phyloP scores from a whole-genome alignment of 2,797 vertebrate genomes.

The Lacerta bilineata region DNA sequence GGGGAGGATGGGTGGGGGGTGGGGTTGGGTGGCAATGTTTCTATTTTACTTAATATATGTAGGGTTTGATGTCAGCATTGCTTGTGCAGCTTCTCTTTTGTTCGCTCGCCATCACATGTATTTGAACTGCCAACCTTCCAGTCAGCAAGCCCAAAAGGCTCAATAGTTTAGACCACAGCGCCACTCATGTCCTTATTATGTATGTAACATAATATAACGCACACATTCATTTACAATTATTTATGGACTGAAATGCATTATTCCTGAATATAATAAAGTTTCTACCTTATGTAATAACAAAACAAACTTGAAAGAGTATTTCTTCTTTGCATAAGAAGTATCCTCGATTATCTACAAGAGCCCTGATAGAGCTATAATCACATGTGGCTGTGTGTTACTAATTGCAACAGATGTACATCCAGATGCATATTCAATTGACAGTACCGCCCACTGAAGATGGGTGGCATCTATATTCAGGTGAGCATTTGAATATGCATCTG shows the following conservation, averaged over 20 bases:
- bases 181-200: no score
- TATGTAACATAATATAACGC: slow-evolving; percentile 31
- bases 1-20: no score
- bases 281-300: slow-evolving; percentile 3
- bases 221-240: slow-evolving; percentile 18
- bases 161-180: no score
- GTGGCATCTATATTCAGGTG: background rate
- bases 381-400: background rate
- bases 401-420: background rate
- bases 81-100: no score
- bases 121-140: no score
- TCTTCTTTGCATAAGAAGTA: slow-evolving; percentile 32
- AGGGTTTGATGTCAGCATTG: no score
- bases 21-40: no score
- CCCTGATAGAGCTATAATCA: background rate
- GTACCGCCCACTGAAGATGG: background rate
- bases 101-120: no score
- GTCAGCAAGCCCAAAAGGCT: no score
- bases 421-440: background rate
- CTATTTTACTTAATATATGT: no score
- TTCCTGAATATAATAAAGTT: slow-evolving; percentile 24
- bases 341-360: background rate
- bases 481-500: background rate
- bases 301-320: background rate
- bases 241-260: slow-evolving; percentile 21